Percentiles rank a stretch among this genome's conserved stretches.
Conservation (phyloP, 2,888 invertebrate genomes). For the Caenorhabditis sp. region DNA sequence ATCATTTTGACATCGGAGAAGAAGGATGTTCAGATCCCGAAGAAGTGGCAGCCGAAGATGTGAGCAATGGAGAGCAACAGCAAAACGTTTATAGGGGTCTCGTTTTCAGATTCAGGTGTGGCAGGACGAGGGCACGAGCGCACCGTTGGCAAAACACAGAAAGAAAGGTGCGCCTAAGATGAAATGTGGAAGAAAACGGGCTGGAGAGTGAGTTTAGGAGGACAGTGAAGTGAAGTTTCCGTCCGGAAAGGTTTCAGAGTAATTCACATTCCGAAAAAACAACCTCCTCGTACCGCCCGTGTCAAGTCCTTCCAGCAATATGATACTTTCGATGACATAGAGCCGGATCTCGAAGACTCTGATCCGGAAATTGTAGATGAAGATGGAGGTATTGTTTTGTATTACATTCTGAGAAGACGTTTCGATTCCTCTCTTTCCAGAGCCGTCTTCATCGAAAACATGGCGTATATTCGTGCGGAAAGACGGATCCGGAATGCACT, state of each 20-base stretch:
- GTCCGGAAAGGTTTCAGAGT: slow-evolving; percentile 13
- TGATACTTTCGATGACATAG: slow-evolving; percentile 26
- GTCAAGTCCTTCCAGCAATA: slow-evolving; percentile 48
- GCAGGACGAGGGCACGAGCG: not conserved
- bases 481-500: slow-evolving; percentile 58
- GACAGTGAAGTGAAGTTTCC: not conserved
- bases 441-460: slow-evolving; percentile 42
- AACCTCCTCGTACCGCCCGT: slow-evolving; percentile 29
- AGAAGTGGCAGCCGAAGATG: slow-evolving; percentile 54
- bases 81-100: not conserved
- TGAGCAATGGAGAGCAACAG: not conserved
- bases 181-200: slow-evolving; percentile 20
- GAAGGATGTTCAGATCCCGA: slow-evolving; percentile 47
- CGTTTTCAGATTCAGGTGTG: slow-evolving; percentile 31
- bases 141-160: slow-evolving; percentile 2
- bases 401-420: not conserved
- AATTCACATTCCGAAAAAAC: slow-evolving; percentile 35
- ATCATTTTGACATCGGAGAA: slow-evolving; percentile 63
- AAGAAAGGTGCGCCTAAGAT: slow-evolving; percentile 8
- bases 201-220: slow-evolving; percentile 28
- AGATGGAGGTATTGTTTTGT: slow-evolving; percentile 19
- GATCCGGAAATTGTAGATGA: slow-evolving; percentile 44
- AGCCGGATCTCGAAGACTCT: slow-evolving; percentile 20
- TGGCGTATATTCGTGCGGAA: slow-evolving; percentile 59
- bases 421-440: slow-evolving; percentile 8